Conservation (phyloP, 2,113 vertebrate genomes). For the Ctenodactylus gundi region DNA sequence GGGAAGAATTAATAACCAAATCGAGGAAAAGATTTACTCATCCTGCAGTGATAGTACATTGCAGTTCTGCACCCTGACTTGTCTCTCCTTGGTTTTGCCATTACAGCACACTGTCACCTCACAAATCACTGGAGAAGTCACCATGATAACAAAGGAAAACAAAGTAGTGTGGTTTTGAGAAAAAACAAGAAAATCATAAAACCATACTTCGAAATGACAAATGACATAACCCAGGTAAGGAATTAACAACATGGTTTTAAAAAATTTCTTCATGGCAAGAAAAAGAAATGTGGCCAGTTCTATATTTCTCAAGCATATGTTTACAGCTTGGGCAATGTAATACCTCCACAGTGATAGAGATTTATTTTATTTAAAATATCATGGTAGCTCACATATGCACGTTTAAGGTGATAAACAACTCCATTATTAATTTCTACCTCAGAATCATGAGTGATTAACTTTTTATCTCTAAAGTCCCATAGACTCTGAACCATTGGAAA, state of each 20-base stretch:
- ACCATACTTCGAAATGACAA: neutral
- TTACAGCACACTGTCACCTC: neutral
- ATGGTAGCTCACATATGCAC: neutral
- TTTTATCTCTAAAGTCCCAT: conserved; percentile 52
- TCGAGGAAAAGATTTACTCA: neutral
- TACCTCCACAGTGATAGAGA: neutral
- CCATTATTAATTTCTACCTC: conserved; percentile 71
- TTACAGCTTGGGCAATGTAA: conserved; percentile 4
- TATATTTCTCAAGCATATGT: conserved; percentile 29
- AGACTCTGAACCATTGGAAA: conserved; percentile 40
- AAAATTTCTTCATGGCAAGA: neutral
- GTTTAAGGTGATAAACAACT: conserved; percentile 52
- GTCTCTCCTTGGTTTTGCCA: conserved; percentile 25
- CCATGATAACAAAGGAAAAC: neutral
- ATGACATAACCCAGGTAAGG: neutral
- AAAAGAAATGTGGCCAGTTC: neutral
- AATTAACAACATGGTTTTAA: neutral
- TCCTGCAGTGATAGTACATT: neutral
- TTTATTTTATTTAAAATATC: neutral
- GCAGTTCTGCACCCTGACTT: neutral
- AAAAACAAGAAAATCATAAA: conserved; percentile 5
- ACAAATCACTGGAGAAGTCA: conserved; percentile 3
- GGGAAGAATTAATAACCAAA: neutral
- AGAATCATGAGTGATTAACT: conserved; percentile 70
- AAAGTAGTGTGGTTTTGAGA: neutral